phyloP scores from a whole-genome alignment of 1,140 invertebrate species.

The Drosophila tropicalis region DNA sequence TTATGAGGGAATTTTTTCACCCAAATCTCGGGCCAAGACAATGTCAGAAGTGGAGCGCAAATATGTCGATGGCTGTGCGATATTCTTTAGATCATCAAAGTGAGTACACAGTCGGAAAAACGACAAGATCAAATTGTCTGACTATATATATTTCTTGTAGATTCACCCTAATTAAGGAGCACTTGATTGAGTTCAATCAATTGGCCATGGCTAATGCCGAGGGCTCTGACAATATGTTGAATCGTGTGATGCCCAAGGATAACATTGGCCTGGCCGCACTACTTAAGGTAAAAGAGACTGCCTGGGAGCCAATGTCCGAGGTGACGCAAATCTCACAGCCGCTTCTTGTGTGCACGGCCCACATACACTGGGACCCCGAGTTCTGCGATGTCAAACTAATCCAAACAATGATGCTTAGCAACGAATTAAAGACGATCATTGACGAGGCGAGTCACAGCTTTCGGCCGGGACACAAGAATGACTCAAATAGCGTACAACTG shows the following conservation, averaged over 20 bases:
- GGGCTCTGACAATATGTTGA: conserved; percentile 99
- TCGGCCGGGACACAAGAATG: conserved; percentile 86
- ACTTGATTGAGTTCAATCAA: conserved; percentile 99
- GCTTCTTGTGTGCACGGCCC: conserved; percentile 97
- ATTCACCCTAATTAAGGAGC: conserved; percentile 97
- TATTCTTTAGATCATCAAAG: conserved; percentile 98
- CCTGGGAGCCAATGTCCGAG: conserved; percentile 94
- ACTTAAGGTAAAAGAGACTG: conserved; percentile 95
- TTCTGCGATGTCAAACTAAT: conserved; percentile 99
- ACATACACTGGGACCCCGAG: conserved; percentile 99
- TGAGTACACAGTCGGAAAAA: conserved; percentile 83
- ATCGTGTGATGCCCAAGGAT: conserved; percentile 99
- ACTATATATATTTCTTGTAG: conserved; percentile 84
- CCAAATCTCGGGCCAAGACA: conserved; percentile 98
- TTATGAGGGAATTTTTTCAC: conserved; percentile 99
- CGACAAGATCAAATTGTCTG: not conserved
- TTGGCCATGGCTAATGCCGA: conserved; percentile 99
- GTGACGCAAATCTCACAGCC: conserved; percentile 91
- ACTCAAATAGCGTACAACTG: conserved; percentile 94
- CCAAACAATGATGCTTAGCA: conserved; percentile 99
- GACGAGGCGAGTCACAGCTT: conserved; percentile 89
- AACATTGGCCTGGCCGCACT: conserved; percentile 98
- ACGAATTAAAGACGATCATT: conserved; percentile 93
- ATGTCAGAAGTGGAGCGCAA: conserved; percentile 98
- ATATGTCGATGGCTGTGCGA: conserved; percentile 99